Conservation (phyloP, 2,113 vertebrate genomes). For the Ciconia stormi region DNA sequence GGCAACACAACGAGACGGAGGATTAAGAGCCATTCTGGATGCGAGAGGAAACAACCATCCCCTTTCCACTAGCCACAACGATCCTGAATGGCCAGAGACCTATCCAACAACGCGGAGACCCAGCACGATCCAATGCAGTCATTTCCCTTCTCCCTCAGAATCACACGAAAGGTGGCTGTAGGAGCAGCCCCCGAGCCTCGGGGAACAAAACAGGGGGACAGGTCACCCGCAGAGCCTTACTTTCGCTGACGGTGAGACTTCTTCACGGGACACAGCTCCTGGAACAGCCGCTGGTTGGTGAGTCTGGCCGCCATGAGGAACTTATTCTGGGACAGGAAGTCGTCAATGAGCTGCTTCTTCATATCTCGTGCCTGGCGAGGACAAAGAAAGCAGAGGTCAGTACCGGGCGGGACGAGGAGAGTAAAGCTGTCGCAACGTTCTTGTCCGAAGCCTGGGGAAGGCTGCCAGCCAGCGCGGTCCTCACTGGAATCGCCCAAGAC, state of each 20-base stretch:
- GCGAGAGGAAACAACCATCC: background rate
- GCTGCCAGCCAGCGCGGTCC: background rate
- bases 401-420: background rate
- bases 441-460: background rate
- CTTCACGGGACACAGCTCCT: constrained; percentile 92
- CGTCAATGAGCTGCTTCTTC: constrained; percentile 92
- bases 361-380: constrained; percentile 85
- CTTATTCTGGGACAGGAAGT: constrained; percentile 93
- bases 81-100: background rate
- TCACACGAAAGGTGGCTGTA: background rate
- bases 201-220: rapidly evolving
- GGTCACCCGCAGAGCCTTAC: constrained; percentile 61
- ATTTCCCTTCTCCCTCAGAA: background rate
- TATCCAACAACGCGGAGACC: rapidly evolving
- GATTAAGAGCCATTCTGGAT: background rate
- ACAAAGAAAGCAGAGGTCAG: background rate
- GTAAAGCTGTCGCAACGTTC: background rate
- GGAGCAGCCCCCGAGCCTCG: background rate
- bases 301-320: constrained; percentile 89
- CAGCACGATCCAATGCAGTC: background rate
- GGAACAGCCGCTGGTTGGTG: constrained; percentile 91
- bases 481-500: rapidly evolving
- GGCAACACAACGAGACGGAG: background rate
- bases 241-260: constrained; percentile 93
- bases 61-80: background rate